Evolutionary conservation across 2,797 vertebrate genomes (phyloP).

Genomic region (Iguana delicatissima): DNA sequence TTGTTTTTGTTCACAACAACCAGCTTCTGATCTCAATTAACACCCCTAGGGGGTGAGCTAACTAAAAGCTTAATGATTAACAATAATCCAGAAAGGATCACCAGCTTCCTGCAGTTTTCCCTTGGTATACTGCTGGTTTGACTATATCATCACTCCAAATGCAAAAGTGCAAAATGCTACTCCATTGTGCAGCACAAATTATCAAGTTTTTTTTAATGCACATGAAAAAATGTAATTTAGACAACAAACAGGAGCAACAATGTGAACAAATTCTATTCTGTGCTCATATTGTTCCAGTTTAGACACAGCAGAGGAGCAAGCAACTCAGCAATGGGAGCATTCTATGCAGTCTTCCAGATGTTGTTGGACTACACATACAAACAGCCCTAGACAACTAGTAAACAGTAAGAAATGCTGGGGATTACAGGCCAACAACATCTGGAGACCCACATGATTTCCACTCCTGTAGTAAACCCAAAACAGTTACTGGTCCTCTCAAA

Average conservation of each 20-base stretch:
- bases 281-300: background rate
- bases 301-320: background rate
- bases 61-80: slow-evolving; percentile 43
- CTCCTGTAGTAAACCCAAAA: background rate
- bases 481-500: background rate
- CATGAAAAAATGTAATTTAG: background rate
- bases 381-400: no score
- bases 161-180: background rate
- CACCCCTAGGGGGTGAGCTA: background rate
- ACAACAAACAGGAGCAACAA: slow-evolving; percentile 1
- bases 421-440: no score
- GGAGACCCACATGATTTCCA: no score
- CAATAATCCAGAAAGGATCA: slow-evolving; percentile 46
- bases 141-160: slow-evolving; percentile 7
- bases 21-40: slow-evolving; percentile 52
- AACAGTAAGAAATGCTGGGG: no score
- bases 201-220: background rate
- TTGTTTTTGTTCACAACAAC: slow-evolving; percentile 34
- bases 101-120: slow-evolving; percentile 25
- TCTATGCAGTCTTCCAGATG: no score
- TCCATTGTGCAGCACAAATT: background rate
- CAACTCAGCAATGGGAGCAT: background rate
- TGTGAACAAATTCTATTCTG: no score
- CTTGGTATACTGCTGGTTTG: background rate
- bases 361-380: no score